Percentiles rank a stretch among this genome's conserved stretches.
These are phyloP conservation scores for Geotrupes spiniger DNA, from an alignment of 2,888 invertebrate genomes.

Conservation along the genomic window DNA sequence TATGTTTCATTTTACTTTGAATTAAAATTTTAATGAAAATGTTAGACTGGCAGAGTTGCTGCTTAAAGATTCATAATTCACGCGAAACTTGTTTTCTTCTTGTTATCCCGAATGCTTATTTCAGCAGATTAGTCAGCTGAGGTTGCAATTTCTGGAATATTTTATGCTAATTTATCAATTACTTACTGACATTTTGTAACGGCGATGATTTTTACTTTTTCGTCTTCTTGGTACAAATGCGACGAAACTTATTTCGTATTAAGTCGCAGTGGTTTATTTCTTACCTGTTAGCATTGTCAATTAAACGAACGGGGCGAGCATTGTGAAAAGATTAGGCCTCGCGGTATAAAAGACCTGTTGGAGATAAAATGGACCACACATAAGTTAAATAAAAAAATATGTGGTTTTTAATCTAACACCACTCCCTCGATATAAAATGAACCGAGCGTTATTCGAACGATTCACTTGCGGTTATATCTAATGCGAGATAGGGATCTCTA, in stretches of 20 bases:
- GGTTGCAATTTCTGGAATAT: slow-evolving; percentile 24
- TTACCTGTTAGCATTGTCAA: too few relatives aligned
- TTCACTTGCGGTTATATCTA: too few relatives aligned
- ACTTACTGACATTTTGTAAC: slow-evolving; percentile 15
- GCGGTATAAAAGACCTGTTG: background rate
- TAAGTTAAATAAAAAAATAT: slow-evolving; percentile 15
- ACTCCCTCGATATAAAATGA: background rate
- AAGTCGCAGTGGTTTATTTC: too few relatives aligned
- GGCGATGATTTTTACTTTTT: too few relatives aligned
- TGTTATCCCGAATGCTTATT: slow-evolving; percentile 24
- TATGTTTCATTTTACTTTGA: slow-evolving; percentile 33
- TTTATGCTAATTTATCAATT: slow-evolving; percentile 30
- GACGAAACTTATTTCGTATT: too few relatives aligned
- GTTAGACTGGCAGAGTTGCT: slow-evolving; percentile 25
- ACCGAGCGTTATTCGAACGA: too few relatives aligned
- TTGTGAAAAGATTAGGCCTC: slow-evolving; percentile 8
- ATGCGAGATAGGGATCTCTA: too few relatives aligned
- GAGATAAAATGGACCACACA: slow-evolving; percentile 19
- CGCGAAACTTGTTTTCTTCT: slow-evolving; percentile 28
- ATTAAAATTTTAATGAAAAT: slow-evolving; percentile 37
- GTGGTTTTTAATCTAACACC: slow-evolving; percentile 2
- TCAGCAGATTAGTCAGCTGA: slow-evolving; percentile 23
- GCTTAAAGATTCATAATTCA: slow-evolving; percentile 33
- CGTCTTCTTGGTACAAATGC: too few relatives aligned
- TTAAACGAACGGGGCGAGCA: background rate